Evolutionary conservation across 2,113 vertebrate species (phyloP).

Genomic region (Prietella phreatophila): DNA sequence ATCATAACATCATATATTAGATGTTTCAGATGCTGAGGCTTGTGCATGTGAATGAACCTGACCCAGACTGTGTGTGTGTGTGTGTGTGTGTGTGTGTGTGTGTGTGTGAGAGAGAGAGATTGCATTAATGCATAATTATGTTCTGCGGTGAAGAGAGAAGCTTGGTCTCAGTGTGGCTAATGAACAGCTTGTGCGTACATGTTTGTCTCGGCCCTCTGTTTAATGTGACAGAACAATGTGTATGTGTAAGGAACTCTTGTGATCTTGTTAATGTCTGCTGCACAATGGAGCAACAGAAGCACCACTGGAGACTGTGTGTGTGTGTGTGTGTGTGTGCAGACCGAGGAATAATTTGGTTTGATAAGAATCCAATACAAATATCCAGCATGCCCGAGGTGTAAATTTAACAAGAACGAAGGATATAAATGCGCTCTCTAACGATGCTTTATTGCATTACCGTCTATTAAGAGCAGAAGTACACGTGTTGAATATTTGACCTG

Average conservation of each 20-base stretch:
- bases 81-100: background rate
- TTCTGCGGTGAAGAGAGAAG: background rate
- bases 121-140: background rate
- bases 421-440: background rate
- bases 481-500: background rate
- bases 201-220: conserved; percentile 19
- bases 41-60: background rate
- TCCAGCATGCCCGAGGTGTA: background rate
- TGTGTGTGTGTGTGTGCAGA: background rate
- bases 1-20: background rate
- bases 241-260: conserved; percentile 20
- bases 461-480: background rate
- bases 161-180: conserved; percentile 12
- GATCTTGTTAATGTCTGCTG: conserved; percentile 35
- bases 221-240: conserved; percentile 18
- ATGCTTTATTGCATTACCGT: background rate
- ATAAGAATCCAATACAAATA: background rate
- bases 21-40: background rate
- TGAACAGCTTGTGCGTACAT: conserved; percentile 16
- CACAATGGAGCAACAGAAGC: background rate
- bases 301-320: background rate
- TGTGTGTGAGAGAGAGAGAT: background rate
- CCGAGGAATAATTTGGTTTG: background rate
- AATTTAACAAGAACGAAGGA: background rate
- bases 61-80: background rate